phyloP scores from a whole-genome alignment of 1,140 invertebrate species.

The Zaprionus inermis region DNA sequence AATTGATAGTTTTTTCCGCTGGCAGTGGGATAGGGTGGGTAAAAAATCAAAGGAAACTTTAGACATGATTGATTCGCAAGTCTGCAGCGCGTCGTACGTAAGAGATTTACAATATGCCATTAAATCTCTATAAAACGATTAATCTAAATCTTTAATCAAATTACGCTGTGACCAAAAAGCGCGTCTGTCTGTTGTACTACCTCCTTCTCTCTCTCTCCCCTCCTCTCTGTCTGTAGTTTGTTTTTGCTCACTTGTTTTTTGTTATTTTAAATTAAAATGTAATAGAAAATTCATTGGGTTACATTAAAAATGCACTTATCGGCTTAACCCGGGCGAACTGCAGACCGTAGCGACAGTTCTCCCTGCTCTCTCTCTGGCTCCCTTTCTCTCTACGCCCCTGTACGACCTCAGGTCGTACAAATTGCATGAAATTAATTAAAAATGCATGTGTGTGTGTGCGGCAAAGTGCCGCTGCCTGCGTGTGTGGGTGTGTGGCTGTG shows the following conservation, averaged over 20 bases:
- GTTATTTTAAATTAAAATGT: constrained; percentile 82
- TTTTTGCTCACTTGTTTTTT: constrained; percentile 46
- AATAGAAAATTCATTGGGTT: constrained; percentile 81
- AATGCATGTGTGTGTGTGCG: constrained; percentile 57
- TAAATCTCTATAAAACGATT: constrained; percentile 75
- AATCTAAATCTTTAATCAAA: constrained; percentile 80
- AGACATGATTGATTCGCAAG: constrained; percentile 70
- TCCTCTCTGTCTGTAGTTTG: neutral
- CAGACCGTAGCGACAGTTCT: constrained; percentile 27
- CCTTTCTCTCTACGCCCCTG: neutral
- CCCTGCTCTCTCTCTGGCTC: neutral
- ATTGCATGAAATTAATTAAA: constrained; percentile 83
- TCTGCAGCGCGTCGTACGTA: constrained; percentile 20
- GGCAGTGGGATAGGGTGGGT: neutral
- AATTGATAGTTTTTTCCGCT: constrained; percentile 64
- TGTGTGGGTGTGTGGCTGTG: constrained; percentile 26
- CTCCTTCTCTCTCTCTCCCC: neutral
- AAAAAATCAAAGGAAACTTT: constrained; percentile 40
- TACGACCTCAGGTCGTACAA: constrained; percentile 52
- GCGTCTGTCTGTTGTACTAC: constrained; percentile 27
- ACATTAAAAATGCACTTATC: constrained; percentile 82
- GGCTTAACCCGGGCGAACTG: constrained; percentile 76
- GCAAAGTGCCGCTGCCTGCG: constrained; percentile 11
- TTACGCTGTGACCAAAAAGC: constrained; percentile 51
- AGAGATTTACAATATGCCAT: constrained; percentile 61